Evolutionary conservation across 2,113 vertebrate genomes (phyloP).

Genomic region (Myotis brandtii): DNA sequence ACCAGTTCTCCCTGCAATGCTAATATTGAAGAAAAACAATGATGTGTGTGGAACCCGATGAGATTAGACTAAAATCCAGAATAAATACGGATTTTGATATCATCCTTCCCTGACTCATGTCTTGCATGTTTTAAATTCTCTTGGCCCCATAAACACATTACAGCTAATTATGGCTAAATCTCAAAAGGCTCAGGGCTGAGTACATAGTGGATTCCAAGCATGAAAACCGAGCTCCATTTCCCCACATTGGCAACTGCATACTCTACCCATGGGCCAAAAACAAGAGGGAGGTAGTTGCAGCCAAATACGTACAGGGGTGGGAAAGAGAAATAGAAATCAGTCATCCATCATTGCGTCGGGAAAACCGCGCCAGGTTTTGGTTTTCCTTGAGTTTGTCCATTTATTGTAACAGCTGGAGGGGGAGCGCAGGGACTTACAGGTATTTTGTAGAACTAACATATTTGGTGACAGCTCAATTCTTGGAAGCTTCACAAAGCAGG

Average conservation of each 20-base stretch:
- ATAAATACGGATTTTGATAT: constrained; percentile 81
- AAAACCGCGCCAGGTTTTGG: constrained; percentile 40
- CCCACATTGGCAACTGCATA: constrained; percentile 43
- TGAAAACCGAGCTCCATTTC: constrained; percentile 67
- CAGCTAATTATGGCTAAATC: constrained; percentile 76
- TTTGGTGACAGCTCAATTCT: constrained; percentile 66
- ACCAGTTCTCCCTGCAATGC: not conserved
- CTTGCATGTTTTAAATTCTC: constrained; percentile 82
- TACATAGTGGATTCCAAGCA: constrained; percentile 64
- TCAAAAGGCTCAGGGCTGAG: constrained; percentile 63
- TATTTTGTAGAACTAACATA: constrained; percentile 33
- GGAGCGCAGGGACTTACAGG: constrained; percentile 51
- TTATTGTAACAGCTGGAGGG: constrained; percentile 79
- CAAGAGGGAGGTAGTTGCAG: constrained; percentile 62
- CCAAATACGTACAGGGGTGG: constrained; percentile 52
- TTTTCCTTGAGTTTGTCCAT: constrained; percentile 65
- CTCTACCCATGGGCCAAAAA: constrained; percentile 54
- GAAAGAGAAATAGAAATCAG: constrained; percentile 76
- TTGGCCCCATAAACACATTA: constrained; percentile 78
- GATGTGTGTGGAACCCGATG: constrained; percentile 67
- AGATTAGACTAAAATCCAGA: constrained; percentile 81
- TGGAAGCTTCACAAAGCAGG: constrained; percentile 59
- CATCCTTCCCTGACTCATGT: constrained; percentile 77
- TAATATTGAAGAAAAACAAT: constrained; percentile 79
- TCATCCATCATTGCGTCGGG: constrained; percentile 52